phyloP scores from a whole-genome alignment of 2,888 invertebrate species.

The Platerodrilus igneus region DNA sequence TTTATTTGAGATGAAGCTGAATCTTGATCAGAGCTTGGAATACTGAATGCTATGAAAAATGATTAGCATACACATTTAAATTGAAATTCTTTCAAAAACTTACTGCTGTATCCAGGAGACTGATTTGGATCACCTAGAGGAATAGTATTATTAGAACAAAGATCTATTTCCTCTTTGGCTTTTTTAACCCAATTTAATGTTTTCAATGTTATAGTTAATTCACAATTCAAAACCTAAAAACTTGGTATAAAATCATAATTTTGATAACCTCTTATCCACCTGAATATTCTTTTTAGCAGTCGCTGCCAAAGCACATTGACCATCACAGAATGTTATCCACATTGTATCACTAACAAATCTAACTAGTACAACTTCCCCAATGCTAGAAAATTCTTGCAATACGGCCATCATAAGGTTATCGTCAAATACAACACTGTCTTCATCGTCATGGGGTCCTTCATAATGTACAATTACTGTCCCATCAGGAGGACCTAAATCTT shows the following conservation, averaged over 20 bases:
- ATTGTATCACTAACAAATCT: slow-evolving; percentile 85
- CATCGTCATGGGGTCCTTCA: slow-evolving; percentile 42
- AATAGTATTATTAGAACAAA: slow-evolving; percentile 81
- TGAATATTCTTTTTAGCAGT: slow-evolving; percentile 40
- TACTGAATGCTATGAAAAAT: no score
- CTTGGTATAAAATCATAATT: slow-evolving; percentile 34
- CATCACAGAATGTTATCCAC: slow-evolving; percentile 89
- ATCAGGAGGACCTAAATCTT: slow-evolving; percentile 90
- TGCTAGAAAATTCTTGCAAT: slow-evolving; percentile 74
- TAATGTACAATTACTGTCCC: slow-evolving; percentile 78
- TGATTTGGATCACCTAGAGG: slow-evolving; percentile 55
- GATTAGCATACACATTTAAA: no score
- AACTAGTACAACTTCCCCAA: slow-evolving; percentile 86
- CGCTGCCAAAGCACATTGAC: slow-evolving; percentile 80
- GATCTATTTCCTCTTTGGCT: slow-evolving; percentile 74
- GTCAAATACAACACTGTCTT: slow-evolving; percentile 64
- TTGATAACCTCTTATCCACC: no score
- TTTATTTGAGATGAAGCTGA: no score
- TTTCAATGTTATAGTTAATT: slow-evolving; percentile 69
- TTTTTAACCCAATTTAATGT: slow-evolving; percentile 81
- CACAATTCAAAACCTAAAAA: slow-evolving; percentile 61
- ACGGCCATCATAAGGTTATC: slow-evolving; percentile 75
- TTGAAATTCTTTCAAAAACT: no score
- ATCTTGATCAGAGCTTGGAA: no score
- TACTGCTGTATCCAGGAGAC: slow-evolving; percentile 46